These are phyloP conservation scores for Brachionus sp. DNA, from an alignment of 1,140 invertebrate genomes.

Conservation along the genomic window DNA sequence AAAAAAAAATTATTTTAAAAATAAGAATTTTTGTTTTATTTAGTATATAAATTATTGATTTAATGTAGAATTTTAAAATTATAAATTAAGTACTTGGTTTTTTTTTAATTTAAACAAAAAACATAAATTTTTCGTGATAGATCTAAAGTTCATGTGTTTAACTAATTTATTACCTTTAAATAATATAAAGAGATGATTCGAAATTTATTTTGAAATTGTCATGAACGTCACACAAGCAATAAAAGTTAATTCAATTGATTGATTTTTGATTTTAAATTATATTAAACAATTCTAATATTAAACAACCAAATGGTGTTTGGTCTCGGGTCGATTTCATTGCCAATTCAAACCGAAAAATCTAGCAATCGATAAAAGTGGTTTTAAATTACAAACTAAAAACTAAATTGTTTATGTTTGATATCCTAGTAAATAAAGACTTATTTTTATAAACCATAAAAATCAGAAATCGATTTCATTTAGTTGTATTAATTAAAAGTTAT, in stretches of 20 bases:
- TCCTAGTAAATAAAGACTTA: too few relatives aligned
- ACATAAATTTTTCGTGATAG: neutral
- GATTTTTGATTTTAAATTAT: too few relatives aligned
- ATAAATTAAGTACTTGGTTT: neutral
- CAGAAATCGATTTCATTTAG: neutral
- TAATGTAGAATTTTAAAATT: neutral
- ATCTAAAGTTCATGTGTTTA: neutral
- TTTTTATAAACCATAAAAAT: neutral
- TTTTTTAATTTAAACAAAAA: neutral
- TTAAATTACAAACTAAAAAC: too few relatives aligned
- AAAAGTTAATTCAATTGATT: neutral
- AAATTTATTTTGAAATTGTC: neutral
- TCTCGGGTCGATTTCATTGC: too few relatives aligned
- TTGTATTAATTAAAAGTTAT: neutral
- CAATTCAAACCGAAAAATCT: too few relatives aligned
- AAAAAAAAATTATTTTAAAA: neutral
- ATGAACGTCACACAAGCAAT: neutral
- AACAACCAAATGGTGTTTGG: too few relatives aligned
- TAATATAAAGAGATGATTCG: neutral
- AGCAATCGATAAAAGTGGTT: too few relatives aligned
- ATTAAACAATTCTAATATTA: too few relatives aligned
- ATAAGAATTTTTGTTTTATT: neutral
- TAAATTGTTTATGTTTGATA: too few relatives aligned
- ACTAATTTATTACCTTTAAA: neutral
- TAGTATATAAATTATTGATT: neutral